A percentile compares a stretch with the other conserved stretches of the same genome.
These are phyloP conservation scores for Cataglyphis altisquamis DNA, from an alignment of 2,888 invertebrate genomes.

Conservation along the genomic window DNA sequence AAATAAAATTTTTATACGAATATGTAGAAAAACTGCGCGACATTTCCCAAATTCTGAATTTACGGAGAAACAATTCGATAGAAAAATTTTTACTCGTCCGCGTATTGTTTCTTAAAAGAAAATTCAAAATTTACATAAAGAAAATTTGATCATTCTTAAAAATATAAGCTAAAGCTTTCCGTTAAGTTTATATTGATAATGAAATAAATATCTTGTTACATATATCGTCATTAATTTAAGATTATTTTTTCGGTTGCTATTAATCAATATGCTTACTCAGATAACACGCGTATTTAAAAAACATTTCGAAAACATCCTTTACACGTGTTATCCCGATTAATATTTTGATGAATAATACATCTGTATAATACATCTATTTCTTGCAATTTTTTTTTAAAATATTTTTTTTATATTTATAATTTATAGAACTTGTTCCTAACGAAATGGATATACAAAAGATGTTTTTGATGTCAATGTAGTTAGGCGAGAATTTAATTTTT, in stretches of 20 bases:
- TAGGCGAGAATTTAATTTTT: background rate
- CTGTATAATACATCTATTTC: background rate
- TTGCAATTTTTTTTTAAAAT: background rate
- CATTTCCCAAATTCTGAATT: background rate
- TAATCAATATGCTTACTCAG: background rate
- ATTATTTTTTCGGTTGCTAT: background rate
- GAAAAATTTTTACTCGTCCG: background rate
- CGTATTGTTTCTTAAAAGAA: background rate
- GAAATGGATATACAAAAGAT: background rate
- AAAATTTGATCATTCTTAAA: background rate
- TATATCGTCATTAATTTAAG: background rate
- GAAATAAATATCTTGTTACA: background rate
- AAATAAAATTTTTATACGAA: background rate
- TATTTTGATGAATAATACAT: background rate
- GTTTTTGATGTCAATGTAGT: background rate
- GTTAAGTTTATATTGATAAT: background rate
- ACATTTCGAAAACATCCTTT: background rate
- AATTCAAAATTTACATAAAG: background rate
- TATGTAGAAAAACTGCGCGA: background rate
- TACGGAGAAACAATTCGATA: background rate
- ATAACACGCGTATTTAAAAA: background rate
- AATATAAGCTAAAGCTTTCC: background rate
- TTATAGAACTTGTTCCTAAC: background rate
- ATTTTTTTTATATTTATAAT: conserved; percentile 1
- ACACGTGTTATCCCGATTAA: background rate